Evolutionary conservation across 1,140 invertebrate species (phyloP).

Genomic region (Cydia fagiglandana): DNA sequence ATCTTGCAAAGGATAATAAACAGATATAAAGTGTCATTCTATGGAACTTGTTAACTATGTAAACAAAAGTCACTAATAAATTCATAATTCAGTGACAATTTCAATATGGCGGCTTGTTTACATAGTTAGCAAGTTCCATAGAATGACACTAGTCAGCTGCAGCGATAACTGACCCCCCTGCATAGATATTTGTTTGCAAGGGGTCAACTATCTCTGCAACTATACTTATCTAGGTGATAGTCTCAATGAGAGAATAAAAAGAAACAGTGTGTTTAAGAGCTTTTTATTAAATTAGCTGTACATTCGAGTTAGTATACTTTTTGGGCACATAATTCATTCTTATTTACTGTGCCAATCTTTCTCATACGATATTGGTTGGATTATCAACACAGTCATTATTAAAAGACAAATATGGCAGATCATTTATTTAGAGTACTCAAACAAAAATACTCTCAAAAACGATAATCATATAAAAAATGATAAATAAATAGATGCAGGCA

Average conservation of each 20-base stretch:
- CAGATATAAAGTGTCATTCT: too few relatives aligned
- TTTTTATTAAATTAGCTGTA: constrained; percentile 80
- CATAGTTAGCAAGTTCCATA: too few relatives aligned
- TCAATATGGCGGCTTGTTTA: too few relatives aligned
- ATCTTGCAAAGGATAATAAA: too few relatives aligned
- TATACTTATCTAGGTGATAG: not conserved
- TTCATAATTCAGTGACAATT: too few relatives aligned
- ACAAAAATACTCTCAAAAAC: constrained; percentile 75
- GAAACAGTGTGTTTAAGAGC: constrained; percentile 67
- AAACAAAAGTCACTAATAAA: too few relatives aligned
- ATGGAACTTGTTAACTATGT: too few relatives aligned
- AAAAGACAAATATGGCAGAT: constrained; percentile 79
- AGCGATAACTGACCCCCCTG: too few relatives aligned
- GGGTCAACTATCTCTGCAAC: too few relatives aligned
- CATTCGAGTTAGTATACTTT: constrained; percentile 80
- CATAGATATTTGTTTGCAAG: too few relatives aligned
- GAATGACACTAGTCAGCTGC: too few relatives aligned
- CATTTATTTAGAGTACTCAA: constrained; percentile 76
- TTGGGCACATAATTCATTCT: constrained; percentile 79
- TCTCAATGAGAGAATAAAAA: constrained; percentile 50
- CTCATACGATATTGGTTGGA: constrained; percentile 68
- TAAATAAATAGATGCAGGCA: constrained; percentile 77
- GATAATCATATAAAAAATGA: constrained; percentile 70
- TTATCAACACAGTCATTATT: constrained; percentile 76
- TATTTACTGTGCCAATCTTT: constrained; percentile 71